Evolutionary conservation across 2,797 vertebrate genomes (phyloP).

Genomic region (Micrastur ruficollis): DNA sequence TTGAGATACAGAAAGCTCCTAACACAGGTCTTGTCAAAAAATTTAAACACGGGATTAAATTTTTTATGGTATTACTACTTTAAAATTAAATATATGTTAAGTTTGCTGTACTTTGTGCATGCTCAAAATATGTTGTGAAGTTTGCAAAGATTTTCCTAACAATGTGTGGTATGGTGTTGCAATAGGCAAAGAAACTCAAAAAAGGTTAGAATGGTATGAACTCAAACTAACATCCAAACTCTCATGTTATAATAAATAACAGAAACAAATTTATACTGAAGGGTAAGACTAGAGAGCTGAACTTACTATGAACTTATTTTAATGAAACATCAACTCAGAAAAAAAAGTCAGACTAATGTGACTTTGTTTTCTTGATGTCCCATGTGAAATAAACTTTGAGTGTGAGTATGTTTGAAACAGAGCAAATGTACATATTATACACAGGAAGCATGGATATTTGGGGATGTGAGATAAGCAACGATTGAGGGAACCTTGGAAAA

Average conservation of each 20-base stretch:
- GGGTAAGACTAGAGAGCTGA: constrained; percentile 33
- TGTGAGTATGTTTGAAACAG: constrained; percentile 48
- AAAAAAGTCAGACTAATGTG: constrained; percentile 26
- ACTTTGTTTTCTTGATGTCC: constrained; percentile 65
- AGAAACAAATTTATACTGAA: constrained; percentile 10
- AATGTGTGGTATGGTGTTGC: background rate
- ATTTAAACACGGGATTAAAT: background rate
- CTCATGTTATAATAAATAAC: constrained; percentile 30
- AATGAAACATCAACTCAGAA: constrained; percentile 39
- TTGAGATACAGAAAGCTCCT: background rate
- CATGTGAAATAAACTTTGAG: constrained; percentile 69
- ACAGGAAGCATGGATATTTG: constrained; percentile 68
- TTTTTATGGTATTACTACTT: background rate
- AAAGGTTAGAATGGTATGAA: background rate
- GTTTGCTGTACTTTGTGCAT: background rate
- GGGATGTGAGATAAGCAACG: constrained; percentile 60
- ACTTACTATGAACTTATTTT: constrained; percentile 66
- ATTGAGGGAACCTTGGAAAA: constrained; percentile 42
- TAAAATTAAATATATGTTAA: background rate
- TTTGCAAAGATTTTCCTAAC: background rate
- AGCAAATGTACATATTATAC: constrained; percentile 60
- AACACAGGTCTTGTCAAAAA: background rate
- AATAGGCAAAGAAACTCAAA: background rate
- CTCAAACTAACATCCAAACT: constrained; percentile 15
- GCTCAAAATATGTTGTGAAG: background rate